phyloP scores from a whole-genome alignment of 2,797 vertebrate species.

The Trachops cirrhosus region DNA sequence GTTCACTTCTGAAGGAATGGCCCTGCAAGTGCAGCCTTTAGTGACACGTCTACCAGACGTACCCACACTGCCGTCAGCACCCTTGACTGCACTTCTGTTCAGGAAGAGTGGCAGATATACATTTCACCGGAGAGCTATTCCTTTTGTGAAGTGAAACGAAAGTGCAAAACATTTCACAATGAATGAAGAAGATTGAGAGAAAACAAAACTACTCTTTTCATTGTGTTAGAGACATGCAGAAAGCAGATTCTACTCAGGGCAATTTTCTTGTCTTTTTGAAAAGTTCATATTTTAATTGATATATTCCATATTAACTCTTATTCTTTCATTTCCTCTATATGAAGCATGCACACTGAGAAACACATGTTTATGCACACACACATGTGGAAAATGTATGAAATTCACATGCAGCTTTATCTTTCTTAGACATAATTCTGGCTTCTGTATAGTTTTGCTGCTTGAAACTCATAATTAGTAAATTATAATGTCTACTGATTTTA shows the following conservation, averaged over 20 bases:
- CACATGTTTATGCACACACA: neutral
- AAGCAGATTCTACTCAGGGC: neutral
- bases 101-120: neutral
- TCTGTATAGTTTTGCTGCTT: neutral
- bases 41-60: fast-evolving
- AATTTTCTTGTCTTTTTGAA: neutral
- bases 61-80: neutral
- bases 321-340: neutral
- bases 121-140: neutral
- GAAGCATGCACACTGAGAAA: neutral
- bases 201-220: neutral
- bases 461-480: neutral
- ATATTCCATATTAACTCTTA: neutral
- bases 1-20: neutral
- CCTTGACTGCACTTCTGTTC: neutral
- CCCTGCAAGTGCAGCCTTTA: neutral
- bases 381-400: neutral
- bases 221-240: neutral
- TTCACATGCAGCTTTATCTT: neutral
- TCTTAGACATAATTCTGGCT: neutral
- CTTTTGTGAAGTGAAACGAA: neutral
- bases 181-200: neutral
- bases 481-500: neutral
- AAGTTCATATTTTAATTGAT: neutral
- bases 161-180: neutral